Percentiles rank a stretch among this genome's conserved stretches.
Conservation (phyloP, 2,888 invertebrate genomes). For the Trimorus sp. region DNA sequence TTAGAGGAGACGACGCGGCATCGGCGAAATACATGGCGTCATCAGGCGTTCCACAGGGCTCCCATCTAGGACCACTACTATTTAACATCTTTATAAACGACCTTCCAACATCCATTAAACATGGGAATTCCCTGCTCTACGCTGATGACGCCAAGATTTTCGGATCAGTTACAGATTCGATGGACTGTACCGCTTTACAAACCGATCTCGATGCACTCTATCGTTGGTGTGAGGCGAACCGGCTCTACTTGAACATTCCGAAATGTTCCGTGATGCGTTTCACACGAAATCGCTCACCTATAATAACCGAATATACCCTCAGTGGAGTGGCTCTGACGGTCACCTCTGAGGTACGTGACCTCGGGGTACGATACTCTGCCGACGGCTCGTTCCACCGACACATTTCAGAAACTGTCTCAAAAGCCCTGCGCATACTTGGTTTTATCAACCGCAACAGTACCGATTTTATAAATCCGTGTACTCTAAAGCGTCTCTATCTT, state of each 20-base stretch:
- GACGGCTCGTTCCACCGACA: too few relatives aligned
- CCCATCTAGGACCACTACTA: neutral
- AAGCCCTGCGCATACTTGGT: neutral
- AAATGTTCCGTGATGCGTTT: too few relatives aligned
- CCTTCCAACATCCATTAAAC: neutral
- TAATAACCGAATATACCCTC: too few relatives aligned
- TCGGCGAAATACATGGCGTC: neutral
- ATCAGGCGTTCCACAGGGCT: neutral
- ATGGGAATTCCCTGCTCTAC: neutral
- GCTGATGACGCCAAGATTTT: conserved; percentile 2
- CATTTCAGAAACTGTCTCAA: neutral
- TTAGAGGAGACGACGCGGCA: neutral
- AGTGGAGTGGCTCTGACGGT: too few relatives aligned
- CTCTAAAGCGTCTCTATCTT: neutral
- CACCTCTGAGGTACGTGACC: too few relatives aligned
- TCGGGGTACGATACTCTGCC: too few relatives aligned
- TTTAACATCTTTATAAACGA: conserved; percentile 6
- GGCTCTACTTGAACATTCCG: too few relatives aligned
- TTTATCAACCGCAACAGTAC: neutral
- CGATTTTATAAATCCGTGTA: neutral
- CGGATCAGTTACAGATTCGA: neutral
- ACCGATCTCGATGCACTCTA: neutral
- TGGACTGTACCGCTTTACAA: neutral
- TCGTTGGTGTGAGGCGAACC: neutral
- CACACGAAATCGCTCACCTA: too few relatives aligned